Conservation (phyloP, 2,797 vertebrate species). For the Phrynocephalus guinanensis region DNA sequence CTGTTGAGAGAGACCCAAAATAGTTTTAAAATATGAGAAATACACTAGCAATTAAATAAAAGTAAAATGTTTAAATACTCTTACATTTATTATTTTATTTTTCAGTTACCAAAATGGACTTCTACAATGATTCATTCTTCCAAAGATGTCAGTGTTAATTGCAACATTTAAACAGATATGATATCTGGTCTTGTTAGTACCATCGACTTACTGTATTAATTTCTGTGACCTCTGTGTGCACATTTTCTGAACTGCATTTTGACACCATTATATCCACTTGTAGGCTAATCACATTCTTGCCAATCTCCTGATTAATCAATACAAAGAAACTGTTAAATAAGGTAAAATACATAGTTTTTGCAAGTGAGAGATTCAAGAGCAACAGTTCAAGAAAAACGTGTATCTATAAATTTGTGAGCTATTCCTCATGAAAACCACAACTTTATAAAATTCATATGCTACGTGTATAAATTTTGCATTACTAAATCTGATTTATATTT, state of each 20-base stretch:
- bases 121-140: background rate
- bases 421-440: background rate
- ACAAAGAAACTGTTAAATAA: conserved; percentile 38
- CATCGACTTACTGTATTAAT: conserved; percentile 84
- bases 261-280: conserved; percentile 85
- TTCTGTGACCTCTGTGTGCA: conserved; percentile 75
- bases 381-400: background rate
- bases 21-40: background rate
- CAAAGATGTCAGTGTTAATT: background rate
- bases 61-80: background rate
- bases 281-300: conserved; percentile 79
- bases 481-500: background rate
- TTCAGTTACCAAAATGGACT: background rate
- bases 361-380: background rate
- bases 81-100: background rate
- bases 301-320: conserved; percentile 75
- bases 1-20: background rate
- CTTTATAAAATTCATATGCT: background rate
- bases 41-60: background rate
- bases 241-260: conserved; percentile 81
- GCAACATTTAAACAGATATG: background rate
- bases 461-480: background rate
- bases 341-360: background rate
- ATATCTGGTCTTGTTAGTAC: conserved; percentile 12
- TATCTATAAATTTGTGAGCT: background rate